A percentile compares a stretch with the other conserved stretches of the same genome.
phyloP scores from a whole-genome alignment of 2,888 invertebrate genomes.

The Melieria picta region DNA sequence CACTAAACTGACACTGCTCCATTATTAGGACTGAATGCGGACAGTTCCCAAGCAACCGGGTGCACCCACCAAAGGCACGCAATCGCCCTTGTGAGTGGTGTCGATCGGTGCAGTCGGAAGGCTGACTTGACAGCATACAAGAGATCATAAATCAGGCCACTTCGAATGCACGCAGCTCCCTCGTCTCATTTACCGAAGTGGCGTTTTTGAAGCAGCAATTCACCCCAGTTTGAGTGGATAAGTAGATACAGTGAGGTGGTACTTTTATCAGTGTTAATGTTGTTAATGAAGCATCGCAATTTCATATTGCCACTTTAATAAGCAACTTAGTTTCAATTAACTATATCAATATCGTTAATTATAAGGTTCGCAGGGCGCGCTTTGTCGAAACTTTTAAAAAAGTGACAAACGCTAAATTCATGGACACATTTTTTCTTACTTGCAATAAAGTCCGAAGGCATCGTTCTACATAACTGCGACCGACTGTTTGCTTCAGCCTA shows the following conservation, averaged over 20 bases:
- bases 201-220: no score
- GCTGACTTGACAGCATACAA: constrained; percentile 46
- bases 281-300: constrained; percentile 63
- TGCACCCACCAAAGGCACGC: constrained; percentile 54
- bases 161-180: constrained; percentile 12
- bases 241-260: constrained; percentile 43
- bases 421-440: neutral
- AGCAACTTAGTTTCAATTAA: constrained; percentile 43
- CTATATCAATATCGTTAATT: neutral
- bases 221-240: no score
- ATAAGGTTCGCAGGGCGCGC: neutral
- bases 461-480: no score
- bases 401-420: neutral
- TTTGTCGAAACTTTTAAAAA: neutral
- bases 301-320: constrained; percentile 52
- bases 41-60: constrained; percentile 32
- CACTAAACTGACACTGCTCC: no score
- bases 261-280: constrained; percentile 60
- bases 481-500: no score
- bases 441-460: neutral
- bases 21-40: neutral
- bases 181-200: neutral
- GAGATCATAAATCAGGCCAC: constrained; percentile 57
- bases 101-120: neutral
- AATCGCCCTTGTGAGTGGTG: constrained; percentile 4